phyloP scores from a whole-genome alignment of 2,888 invertebrate species.

The Drosophila longiperda region DNA sequence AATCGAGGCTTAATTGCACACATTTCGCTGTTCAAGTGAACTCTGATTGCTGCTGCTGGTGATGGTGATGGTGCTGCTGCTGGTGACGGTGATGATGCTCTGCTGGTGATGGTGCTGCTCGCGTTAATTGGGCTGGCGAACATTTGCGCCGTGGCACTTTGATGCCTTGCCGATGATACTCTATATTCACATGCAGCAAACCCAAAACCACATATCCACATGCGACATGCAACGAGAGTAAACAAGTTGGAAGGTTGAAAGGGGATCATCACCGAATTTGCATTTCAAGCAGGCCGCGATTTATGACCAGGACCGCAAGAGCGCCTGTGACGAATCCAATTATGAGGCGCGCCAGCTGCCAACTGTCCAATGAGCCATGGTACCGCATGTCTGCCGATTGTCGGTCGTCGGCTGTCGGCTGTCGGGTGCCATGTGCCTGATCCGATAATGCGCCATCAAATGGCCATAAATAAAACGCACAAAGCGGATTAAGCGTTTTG shows the following conservation, averaged over 20 bases:
- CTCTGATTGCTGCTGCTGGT: slow-evolving; percentile 57
- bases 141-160: slow-evolving; percentile 73
- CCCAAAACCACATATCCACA: slow-evolving; percentile 14
- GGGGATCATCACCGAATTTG: slow-evolving; percentile 60
- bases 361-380: slow-evolving; percentile 62
- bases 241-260: background rate
- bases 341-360: slow-evolving; percentile 78
- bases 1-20: slow-evolving; percentile 71
- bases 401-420: background rate
- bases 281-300: slow-evolving; percentile 79
- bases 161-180: slow-evolving; percentile 76
- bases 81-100: slow-evolving; percentile 26
- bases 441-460: slow-evolving; percentile 78
- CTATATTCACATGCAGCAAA: slow-evolving; percentile 28
- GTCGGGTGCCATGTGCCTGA: slow-evolving; percentile 71
- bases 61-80: slow-evolving; percentile 21
- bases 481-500: slow-evolving; percentile 79
- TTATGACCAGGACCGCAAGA: slow-evolving; percentile 64
- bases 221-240: slow-evolving; percentile 5
- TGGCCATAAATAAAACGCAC: slow-evolving; percentile 77
- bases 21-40: slow-evolving; percentile 71
- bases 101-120: slow-evolving; percentile 30
- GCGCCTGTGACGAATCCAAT: slow-evolving; percentile 80
- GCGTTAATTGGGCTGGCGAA: slow-evolving; percentile 76
- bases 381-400: slow-evolving; percentile 4